Percentiles rank a stretch among this genome's conserved stretches.
These are phyloP conservation scores for Mythimna pallens DNA, from an alignment of 2,888 invertebrate genomes.

Conservation along the genomic window DNA sequence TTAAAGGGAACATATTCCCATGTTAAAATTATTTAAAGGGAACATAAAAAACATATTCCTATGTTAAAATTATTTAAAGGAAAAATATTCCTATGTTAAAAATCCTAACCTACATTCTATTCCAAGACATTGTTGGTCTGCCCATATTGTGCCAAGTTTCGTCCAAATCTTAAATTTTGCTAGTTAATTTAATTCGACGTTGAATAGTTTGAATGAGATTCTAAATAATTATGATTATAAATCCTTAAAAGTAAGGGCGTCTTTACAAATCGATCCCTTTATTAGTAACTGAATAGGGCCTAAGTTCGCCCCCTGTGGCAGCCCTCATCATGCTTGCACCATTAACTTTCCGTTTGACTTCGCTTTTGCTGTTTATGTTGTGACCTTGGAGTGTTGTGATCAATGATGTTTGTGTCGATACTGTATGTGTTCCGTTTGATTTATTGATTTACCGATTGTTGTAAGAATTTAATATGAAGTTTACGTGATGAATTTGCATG, in stretches of 20 bases:
- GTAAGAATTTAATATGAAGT: conserved; percentile 18
- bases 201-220: too few species aligned
- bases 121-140: too few species aligned
- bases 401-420: conserved; percentile 41
- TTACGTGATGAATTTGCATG: conserved; percentile 34
- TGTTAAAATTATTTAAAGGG: too few species aligned
- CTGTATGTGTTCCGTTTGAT: conserved; percentile 7
- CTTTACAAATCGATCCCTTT: neutral
- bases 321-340: conserved; percentile 37
- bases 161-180: too few species aligned
- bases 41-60: too few species aligned
- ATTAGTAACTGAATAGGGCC: neutral
- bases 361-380: conserved; percentile 72
- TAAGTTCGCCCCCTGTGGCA: neutral
- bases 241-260: too few species aligned
- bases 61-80: too few species aligned
- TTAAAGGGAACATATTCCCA: too few species aligned
- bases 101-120: too few species aligned
- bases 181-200: neutral
- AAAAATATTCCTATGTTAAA: too few species aligned
- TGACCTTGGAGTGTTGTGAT: conserved; percentile 72
- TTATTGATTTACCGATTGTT: conserved; percentile 20
- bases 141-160: too few species aligned
- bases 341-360: conserved; percentile 74
- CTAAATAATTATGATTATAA: too few species aligned